Evolutionary conservation across 2,797 vertebrate genomes (phyloP), one percentile per base, ranked within the genome.

Genomic region (Avahi laniger): DNA sequence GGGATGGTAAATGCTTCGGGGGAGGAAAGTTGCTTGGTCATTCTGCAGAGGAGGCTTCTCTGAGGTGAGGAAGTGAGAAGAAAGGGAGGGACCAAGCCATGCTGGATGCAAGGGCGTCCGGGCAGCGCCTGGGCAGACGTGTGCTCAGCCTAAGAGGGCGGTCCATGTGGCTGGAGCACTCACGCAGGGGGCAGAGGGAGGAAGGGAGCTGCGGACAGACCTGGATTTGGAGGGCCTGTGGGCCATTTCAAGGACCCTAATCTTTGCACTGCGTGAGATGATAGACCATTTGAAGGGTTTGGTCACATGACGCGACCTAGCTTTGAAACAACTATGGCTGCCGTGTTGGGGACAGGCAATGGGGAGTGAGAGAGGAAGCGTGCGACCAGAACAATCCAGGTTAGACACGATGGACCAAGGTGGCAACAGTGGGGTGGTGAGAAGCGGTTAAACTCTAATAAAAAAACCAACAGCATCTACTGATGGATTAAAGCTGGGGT

Each of bases 391-490:
- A 57, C 26, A 52, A 30, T 2, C 24, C 26, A 28, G 17, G 35
- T 9, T 46, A 63, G 43, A 48, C 35, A 5, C 15, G 48, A 38
- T 28, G 24, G 57, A 52, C 24, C 52, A 18, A 38, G 35, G 48
- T 4, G 10, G 38, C 46, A 52, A 43, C 69, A 22, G 8, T 9
- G 17, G 14, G 13, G 17, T 30, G 14, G 30, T 41, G 67, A 88
- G 57, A 65, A 46, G 5, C 24, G 24, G 2, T 41, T 78, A 50
- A 22, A 76, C 84, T 85, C 43, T 33, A 92, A 80, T 22, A 9
- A 72, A 52, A 92, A 97, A 91, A 43, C 8, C 61, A 88, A 35
- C 12, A 65, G 57, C 14, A 79, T 38, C 88, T 91, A n/a, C n/a
- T 57, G 17, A n/a, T 5, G 38, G 35, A 50, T 52, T 81, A 22